Evolutionary conservation across 2,888 invertebrate species (phyloP).

Genomic region (Microdon myrmicae): DNA sequence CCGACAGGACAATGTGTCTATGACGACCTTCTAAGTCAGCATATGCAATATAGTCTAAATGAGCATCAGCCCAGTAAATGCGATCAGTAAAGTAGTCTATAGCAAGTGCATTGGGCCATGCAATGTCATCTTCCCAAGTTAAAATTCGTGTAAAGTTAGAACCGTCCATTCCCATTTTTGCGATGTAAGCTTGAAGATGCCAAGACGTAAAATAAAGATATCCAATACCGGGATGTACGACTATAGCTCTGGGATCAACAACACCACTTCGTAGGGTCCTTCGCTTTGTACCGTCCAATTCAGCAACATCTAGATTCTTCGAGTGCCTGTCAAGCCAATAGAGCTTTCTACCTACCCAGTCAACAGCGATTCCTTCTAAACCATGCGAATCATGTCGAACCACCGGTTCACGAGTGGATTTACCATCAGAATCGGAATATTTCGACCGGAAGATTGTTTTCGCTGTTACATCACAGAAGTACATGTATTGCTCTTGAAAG

Average conservation of each 20-base stretch:
- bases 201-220: constrained; percentile 96
- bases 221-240: constrained; percentile 93
- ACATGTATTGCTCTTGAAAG: constrained; percentile 83
- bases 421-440: constrained; percentile 69
- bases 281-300: constrained; percentile 90
- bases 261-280: constrained; percentile 90
- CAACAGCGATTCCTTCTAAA: constrained; percentile 95
- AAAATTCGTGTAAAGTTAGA: constrained; percentile 87
- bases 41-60: constrained; percentile 96
- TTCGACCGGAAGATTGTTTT: constrained; percentile 89
- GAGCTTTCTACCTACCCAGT: constrained; percentile 95
- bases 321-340: constrained; percentile 98
- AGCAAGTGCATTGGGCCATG: constrained; percentile 98
- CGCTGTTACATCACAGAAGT: constrained; percentile 95
- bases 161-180: constrained; percentile 97
- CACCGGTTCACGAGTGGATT: constrained; percentile 80
- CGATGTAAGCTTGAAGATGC: constrained; percentile 95
- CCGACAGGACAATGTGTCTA: constrained; percentile 83
- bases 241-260: constrained; percentile 93
- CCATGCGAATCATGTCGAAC: constrained; percentile 94
- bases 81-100: constrained; percentile 96
- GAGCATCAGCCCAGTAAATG: constrained; percentile 98
- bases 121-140: constrained; percentile 92
- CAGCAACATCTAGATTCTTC: constrained; percentile 94
- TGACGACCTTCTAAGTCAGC: constrained; percentile 92